Evolutionary conservation across 2,888 invertebrate genomes (phyloP).

Genomic region (Schrankia costaestrigalis): DNA sequence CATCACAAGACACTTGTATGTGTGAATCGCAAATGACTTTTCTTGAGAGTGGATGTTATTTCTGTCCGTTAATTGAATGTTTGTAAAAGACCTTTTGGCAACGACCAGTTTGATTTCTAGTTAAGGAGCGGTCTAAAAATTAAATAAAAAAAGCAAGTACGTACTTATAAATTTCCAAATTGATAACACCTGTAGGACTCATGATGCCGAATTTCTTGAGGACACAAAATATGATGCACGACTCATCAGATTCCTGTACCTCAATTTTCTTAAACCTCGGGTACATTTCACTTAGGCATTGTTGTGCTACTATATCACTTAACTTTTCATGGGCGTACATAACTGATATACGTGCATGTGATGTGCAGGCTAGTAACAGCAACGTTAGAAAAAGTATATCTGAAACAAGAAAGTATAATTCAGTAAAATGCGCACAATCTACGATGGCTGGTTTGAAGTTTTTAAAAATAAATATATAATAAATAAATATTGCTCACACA

Average conservation of each 20-base stretch:
- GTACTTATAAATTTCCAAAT: conserved; percentile 65
- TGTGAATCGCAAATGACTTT: too few relatives aligned
- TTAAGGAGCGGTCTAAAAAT: background rate
- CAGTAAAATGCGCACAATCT: too few relatives aligned
- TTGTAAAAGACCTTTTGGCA: too few relatives aligned
- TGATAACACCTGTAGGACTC: conserved; percentile 54
- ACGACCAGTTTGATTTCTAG: too few relatives aligned
- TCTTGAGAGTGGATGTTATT: too few relatives aligned
- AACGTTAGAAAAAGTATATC: conserved; percentile 26
- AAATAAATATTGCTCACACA: too few relatives aligned
- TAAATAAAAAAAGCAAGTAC: background rate
- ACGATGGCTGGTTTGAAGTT: too few relatives aligned
- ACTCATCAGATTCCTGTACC: conserved; percentile 64
- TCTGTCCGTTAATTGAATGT: too few relatives aligned
- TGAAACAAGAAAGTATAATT: too few relatives aligned
- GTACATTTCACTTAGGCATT: conserved; percentile 67
- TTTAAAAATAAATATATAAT: too few relatives aligned
- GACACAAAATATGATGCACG: conserved; percentile 71
- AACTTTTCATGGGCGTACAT: conserved; percentile 71
- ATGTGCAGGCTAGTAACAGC: conserved; percentile 29
- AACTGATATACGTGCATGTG: conserved; percentile 53
- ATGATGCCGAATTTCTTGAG: conserved; percentile 70
- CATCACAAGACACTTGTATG: too few relatives aligned
- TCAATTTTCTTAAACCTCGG: conserved; percentile 53
- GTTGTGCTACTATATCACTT: conserved; percentile 58